These are phyloP conservation scores for Cerastis leucographa DNA, from an alignment of 2,888 invertebrate genomes.

Conservation along the genomic window DNA sequence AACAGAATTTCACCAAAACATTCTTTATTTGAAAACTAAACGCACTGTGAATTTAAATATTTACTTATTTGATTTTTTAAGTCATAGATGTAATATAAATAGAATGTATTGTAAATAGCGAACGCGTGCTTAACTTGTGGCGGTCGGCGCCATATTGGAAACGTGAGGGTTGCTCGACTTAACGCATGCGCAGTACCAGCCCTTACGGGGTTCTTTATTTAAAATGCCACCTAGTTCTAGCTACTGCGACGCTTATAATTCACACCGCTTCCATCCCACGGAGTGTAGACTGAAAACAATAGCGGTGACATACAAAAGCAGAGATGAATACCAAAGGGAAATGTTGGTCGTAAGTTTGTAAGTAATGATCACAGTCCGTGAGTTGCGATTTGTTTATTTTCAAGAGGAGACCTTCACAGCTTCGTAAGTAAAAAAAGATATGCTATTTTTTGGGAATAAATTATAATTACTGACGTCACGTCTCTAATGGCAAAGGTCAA, in stretches of 20 bases:
- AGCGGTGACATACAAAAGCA: slow-evolving; percentile 63
- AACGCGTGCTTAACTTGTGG: slow-evolving; percentile 87
- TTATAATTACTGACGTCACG: slow-evolving; percentile 44
- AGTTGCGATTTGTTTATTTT: slow-evolving; percentile 60
- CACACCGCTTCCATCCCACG: slow-evolving; percentile 62
- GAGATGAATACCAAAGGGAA: slow-evolving; percentile 60
- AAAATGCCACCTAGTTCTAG: slow-evolving; percentile 73
- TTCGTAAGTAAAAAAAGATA: slow-evolving; percentile 22
- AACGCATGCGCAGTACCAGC: slow-evolving; percentile 85
- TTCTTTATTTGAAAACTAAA: slow-evolving; percentile 8
- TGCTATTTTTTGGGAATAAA: slow-evolving; percentile 31
- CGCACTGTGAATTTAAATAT: slow-evolving; percentile 17
- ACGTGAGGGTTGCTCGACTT: slow-evolving; percentile 79
- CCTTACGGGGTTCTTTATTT: slow-evolving; percentile 76
- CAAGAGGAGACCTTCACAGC: slow-evolving; percentile 30
- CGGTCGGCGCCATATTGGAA: slow-evolving; percentile 89
- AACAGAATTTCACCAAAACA: slow-evolving; percentile 52
- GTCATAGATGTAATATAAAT: slow-evolving; percentile 52
- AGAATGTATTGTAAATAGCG: slow-evolving; percentile 77
- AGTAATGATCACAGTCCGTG: slow-evolving; percentile 43
- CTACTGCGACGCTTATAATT: slow-evolving; percentile 65
- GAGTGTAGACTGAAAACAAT: slow-evolving; percentile 69
- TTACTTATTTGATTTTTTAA: slow-evolving; percentile 23
- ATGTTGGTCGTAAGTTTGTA: slow-evolving; percentile 49
- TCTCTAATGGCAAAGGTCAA: slow-evolving; percentile 37